A percentile compares a stretch with the other conserved stretches of the same genome.
phyloP scores from a whole-genome alignment of 2,888 invertebrate species.

The Macrophya alboannulata region DNA sequence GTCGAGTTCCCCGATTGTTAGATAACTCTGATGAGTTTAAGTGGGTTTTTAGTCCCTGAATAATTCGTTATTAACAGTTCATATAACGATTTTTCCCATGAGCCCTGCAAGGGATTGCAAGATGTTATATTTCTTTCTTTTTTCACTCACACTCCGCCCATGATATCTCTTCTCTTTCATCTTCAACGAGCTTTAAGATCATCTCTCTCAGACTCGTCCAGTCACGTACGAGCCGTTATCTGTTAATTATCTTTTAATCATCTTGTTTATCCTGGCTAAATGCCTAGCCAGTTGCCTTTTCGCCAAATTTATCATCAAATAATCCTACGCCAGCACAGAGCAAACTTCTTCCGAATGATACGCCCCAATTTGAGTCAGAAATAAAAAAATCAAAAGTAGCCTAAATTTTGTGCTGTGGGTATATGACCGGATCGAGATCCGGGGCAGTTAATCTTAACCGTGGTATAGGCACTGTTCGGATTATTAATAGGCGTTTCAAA shows the following conservation, averaged over 20 bases:
- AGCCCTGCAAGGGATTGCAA: not conserved
- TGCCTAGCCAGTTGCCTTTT: conserved; percentile 41
- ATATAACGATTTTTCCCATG: not conserved
- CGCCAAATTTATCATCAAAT: conserved; percentile 55
- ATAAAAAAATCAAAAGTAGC: not conserved
- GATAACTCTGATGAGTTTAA: conserved; percentile 30
- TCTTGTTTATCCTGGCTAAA: conserved; percentile 75
- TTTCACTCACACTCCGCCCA: not conserved
- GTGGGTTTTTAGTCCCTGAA: not conserved
- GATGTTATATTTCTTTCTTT: not conserved
- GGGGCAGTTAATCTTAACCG: not conserved
- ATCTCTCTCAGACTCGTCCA: conserved; percentile 59
- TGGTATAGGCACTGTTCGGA: not conserved
- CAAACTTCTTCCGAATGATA: not conserved
- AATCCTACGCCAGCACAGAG: not conserved
- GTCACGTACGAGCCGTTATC: conserved; percentile 71
- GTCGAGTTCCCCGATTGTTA: conserved; percentile 14
- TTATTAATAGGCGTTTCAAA: conserved; percentile 22
- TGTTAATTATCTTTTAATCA: conserved; percentile 78
- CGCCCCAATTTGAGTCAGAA: not conserved
- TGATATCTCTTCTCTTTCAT: conserved; percentile 21
- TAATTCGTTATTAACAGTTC: conserved; percentile 3
- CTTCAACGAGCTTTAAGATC: conserved; percentile 58
- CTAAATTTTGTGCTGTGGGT: not conserved
- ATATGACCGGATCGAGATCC: not conserved